Conservation (phyloP, 2,888 invertebrate species). For the Dioctria rufipes region DNA sequence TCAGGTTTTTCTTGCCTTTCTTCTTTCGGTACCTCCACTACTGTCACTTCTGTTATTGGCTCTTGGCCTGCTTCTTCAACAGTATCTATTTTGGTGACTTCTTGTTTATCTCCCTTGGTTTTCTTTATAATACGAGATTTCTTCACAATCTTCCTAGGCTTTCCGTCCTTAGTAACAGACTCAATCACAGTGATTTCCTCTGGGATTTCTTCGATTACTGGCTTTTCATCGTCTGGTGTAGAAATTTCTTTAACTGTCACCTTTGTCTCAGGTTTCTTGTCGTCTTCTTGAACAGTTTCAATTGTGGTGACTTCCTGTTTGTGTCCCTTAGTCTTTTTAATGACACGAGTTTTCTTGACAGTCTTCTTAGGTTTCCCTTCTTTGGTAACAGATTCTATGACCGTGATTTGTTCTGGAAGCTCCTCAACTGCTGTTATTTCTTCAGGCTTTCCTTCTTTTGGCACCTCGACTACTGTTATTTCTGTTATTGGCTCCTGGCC, state of each 20-base stretch:
- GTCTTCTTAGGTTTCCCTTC: conserved; percentile 63
- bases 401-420: conserved; percentile 60
- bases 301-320: conserved; percentile 65
- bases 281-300: conserved; percentile 64
- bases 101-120: conserved; percentile 61
- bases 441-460: conserved; percentile 61
- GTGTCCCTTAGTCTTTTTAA: conserved; percentile 63
- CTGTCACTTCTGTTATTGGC: conserved; percentile 64
- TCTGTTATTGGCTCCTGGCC: conserved; percentile 67
- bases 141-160: conserved; percentile 62
- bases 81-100: conserved; percentile 67
- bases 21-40: conserved; percentile 54
- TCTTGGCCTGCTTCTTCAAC: conserved; percentile 64
- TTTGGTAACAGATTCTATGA: conserved; percentile 52
- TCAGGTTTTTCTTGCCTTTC: conserved; percentile 13
- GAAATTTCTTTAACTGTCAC: conserved; percentile 63
- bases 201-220: conserved; percentile 61
- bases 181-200: conserved; percentile 68
- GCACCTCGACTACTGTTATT: conserved; percentile 59
- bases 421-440: conserved; percentile 60
- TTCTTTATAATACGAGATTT: conserved; percentile 61
- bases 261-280: conserved; percentile 65
- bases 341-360: conserved; percentile 64
- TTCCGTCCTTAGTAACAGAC: conserved; percentile 61
- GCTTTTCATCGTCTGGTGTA: conserved; percentile 57